Evolutionary conservation across 2,113 vertebrate genomes (phyloP).

Genomic region (Spheniscus mendiculus): DNA sequence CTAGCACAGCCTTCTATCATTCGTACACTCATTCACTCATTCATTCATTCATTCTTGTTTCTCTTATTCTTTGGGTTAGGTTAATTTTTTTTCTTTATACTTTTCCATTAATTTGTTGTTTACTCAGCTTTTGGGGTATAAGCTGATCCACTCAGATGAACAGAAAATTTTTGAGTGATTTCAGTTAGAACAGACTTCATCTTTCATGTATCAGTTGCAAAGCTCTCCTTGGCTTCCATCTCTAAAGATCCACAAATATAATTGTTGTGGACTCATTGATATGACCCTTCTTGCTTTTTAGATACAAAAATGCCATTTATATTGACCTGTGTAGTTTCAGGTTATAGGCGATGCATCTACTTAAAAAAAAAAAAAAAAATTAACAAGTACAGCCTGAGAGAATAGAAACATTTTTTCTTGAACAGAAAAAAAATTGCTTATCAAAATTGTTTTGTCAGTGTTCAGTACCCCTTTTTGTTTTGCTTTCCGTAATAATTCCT

Average conservation of each 20-base stretch:
- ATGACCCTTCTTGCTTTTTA: background rate
- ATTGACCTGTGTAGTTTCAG: background rate
- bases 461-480: background rate
- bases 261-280: background rate
- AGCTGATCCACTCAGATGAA: background rate
- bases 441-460: background rate
- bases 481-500: background rate
- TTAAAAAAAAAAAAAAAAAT: background rate
- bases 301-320: background rate
- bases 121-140: background rate
- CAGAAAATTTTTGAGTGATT: background rate
- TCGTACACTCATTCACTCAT: background rate
- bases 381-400: background rate
- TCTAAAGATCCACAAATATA: background rate
- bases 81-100: background rate
- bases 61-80: background rate
- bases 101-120: background rate
- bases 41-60: background rate
- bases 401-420: background rate
- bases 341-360: background rate
- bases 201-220: background rate
- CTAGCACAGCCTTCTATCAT: background rate
- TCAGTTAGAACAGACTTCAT: background rate
- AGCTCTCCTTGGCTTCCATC: background rate
- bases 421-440: background rate